Evolutionary conservation across 2,797 vertebrate species (phyloP).

Genomic region (Chromis chromis): DNA sequence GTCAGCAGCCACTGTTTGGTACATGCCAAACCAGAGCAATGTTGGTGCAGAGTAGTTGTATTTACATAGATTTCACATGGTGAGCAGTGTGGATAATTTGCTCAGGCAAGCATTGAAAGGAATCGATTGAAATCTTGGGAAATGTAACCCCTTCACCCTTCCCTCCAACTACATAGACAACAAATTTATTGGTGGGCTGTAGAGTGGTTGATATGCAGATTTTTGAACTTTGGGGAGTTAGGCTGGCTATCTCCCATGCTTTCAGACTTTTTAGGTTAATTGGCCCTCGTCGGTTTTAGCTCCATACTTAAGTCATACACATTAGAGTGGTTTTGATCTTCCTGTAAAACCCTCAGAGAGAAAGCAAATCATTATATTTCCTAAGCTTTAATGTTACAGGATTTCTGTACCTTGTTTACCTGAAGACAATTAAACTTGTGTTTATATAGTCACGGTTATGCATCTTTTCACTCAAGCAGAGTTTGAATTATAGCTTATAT

Average conservation of each 20-base stretch:
- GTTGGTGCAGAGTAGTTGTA: slow-evolving; percentile 6
- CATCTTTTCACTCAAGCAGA: not conserved
- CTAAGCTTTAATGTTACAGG: not conserved
- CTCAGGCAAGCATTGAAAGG: not conserved
- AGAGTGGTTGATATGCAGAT: not conserved
- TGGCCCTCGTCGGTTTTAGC: not conserved
- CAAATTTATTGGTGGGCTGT: too few relatives aligned
- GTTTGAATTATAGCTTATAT: not conserved
- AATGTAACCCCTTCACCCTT: too few relatives aligned
- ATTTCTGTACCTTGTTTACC: not conserved
- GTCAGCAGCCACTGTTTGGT: not conserved
- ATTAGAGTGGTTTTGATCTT: not conserved
- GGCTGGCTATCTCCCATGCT: not conserved
- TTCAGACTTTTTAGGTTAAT: not conserved
- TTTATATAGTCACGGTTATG: not conserved
- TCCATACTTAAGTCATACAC: too few relatives aligned
- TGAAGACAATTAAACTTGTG: not conserved
- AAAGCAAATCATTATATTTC: not conserved
- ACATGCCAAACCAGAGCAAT: not conserved
- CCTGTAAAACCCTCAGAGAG: not conserved
- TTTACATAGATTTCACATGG: slow-evolving; percentile 3
- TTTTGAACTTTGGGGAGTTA: not conserved
- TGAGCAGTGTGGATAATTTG: not conserved
- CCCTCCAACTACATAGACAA: too few relatives aligned
- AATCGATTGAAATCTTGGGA: too few relatives aligned